Evolutionary conservation across 2,113 vertebrate genomes (phyloP).

Genomic region (human (Homo sapiens)): DNA sequence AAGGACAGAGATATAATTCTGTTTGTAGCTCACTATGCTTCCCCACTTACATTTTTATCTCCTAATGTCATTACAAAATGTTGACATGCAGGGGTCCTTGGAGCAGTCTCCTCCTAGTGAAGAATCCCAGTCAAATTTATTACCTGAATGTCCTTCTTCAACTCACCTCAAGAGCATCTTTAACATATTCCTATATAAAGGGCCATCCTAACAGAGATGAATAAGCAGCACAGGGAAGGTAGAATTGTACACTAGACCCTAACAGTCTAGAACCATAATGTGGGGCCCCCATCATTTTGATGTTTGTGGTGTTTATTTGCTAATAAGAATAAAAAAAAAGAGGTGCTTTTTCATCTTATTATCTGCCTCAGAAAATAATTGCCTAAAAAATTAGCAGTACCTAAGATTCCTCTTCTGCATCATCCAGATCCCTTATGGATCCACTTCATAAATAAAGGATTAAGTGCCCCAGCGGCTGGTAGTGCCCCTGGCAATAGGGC

Average conservation of each 20-base stretch:
- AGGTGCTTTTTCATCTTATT: slow-evolving; percentile 25
- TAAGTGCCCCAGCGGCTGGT: not conserved
- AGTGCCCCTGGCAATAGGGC: not conserved
- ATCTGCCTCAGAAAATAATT: slow-evolving; percentile 40
- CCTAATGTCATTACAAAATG: slow-evolving; percentile 50
- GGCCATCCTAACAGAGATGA: not conserved
- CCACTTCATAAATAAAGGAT: slow-evolving; percentile 5
- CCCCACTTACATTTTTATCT: slow-evolving; percentile 16
- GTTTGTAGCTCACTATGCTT: not conserved
- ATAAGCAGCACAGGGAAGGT: not conserved
- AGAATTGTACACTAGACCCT: not conserved
- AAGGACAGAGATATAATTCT: slow-evolving; percentile 55
- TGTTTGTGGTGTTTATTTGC: slow-evolving; percentile 25
- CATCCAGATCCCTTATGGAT: not conserved
- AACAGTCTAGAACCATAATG: not conserved
- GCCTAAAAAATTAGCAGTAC: slow-evolving; percentile 4
- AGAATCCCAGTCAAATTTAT: slow-evolving; percentile 18
- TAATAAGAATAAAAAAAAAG: slow-evolving; percentile 53
- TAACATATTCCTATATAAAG: not conserved
- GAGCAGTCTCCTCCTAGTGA: not conserved
- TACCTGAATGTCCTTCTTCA: not conserved
- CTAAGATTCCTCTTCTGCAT: not conserved
- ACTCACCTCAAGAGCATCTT: slow-evolving; percentile 1
- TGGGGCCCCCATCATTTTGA: not conserved
- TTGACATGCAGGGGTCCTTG: not conserved